phyloP scores from a whole-genome alignment of 2,888 invertebrate genomes.

The Colostygia pectinataria region DNA sequence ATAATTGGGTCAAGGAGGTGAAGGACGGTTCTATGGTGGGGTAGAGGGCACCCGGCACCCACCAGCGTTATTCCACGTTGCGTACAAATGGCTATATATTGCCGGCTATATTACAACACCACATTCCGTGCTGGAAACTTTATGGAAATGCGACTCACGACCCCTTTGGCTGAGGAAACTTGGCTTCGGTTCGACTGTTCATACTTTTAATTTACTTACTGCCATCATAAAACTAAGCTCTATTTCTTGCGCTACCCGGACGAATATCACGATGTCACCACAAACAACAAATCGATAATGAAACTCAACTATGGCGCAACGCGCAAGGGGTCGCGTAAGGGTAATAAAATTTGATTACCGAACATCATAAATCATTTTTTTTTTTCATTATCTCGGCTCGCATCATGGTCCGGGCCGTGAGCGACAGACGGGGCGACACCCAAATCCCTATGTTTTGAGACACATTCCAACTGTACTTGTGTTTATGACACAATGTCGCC shows the following conservation, averaged over 20 bases:
- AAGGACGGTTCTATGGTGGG: conserved; percentile 59
- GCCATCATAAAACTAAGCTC: conserved; percentile 25
- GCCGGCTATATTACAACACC: conserved; percentile 69
- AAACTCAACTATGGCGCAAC: conserved; percentile 53
- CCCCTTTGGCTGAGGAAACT: conserved; percentile 73
- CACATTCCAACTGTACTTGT: conserved; percentile 60
- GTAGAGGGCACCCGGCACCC: conserved; percentile 44
- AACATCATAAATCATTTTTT: conserved; percentile 79
- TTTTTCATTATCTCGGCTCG: conserved; percentile 76
- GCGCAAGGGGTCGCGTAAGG: conserved; percentile 61
- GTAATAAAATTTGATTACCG: conserved; percentile 80
- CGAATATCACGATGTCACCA: conserved; percentile 35
- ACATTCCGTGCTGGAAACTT: conserved; percentile 68
- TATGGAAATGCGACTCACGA: conserved; percentile 68
- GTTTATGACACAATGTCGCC: conserved; percentile 72
- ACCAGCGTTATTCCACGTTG: conserved; percentile 59
- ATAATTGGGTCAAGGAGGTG: conserved; percentile 74
- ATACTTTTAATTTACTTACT: conserved; percentile 38
- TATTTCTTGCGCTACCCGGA: conserved; percentile 17
- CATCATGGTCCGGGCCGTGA: conserved; percentile 56
- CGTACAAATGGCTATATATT: conserved; percentile 69
- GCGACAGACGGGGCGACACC: conserved; percentile 55
- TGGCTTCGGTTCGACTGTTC: conserved; percentile 55
- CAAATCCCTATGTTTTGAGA: conserved; percentile 81
- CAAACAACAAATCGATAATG: conserved; percentile 53